Base-by-base conservation (phyloP, 2,888 invertebrate species). In the Ischnura elegans region DNA sequence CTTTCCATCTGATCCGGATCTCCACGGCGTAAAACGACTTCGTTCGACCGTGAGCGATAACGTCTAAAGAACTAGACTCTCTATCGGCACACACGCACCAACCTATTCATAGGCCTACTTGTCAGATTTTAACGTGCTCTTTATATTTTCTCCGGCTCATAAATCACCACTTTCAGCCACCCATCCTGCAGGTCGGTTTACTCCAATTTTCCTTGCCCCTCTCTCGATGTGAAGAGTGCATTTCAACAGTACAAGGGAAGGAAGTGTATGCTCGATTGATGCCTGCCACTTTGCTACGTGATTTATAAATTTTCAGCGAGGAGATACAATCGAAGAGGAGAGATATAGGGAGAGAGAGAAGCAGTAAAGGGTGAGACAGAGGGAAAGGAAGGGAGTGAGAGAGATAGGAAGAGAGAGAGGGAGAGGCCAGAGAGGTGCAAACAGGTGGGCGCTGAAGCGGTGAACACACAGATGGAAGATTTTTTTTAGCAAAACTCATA, bases 381-480 rank as follows among this genome's bases (percentile, higher is more conserved):
- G 42, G 13, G 55, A 25, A 46, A 46, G 46, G 19, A 25, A 13
- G 55, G 5, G 42, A 47, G 87, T 3, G 87, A 87, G 90, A 45
- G 55, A 45, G 90, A 66, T 61, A 51, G 87, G 55, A 25, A 87
- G 87, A n/a, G n/a, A n/a, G n/a, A n/a, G n/a, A n/a, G n/a, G n/a
- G n/a, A n/a, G n/a, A n/a, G n/a, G n/a, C n/a, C 45, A n/a, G 8
- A 46, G 86, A 90, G 90, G 90, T 90, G 90, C 90, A 90, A 90
- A 90, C 90, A 90, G 90, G 90, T 90, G 90, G 90, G 90, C 90
- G 90, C 90, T 90, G 90, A 90, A 90, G 90, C 90, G 90, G 90
- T 61, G 90, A 90, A 61, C 61, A 90, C 90, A 90, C n/a, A 61
- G 90, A 43, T 66, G 61, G 61, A 86, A 46, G 86, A 46, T 90